These are phyloP conservation scores for Ophioninae sp. DNA, from an alignment of 2,888 invertebrate species.

Conservation along the genomic window DNA sequence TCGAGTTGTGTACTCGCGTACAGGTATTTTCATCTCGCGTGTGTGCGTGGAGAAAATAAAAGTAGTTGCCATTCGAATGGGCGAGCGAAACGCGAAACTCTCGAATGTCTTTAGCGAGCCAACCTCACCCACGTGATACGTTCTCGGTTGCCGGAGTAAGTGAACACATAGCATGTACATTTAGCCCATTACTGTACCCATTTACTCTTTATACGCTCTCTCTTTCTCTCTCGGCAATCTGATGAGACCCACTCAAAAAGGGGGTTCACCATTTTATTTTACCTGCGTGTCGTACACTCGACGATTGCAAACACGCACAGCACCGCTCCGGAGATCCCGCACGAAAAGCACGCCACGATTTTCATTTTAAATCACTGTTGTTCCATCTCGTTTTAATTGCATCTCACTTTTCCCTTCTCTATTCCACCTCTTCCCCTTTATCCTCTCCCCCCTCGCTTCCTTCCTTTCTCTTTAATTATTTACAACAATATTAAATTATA, in stretches of 20 bases:
- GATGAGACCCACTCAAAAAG: conserved; percentile 53
- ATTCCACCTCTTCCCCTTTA: too few species aligned
- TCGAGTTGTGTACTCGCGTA: background rate
- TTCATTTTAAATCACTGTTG: conserved; percentile 13
- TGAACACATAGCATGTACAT: conserved; percentile 15
- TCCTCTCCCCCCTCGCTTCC: too few species aligned
- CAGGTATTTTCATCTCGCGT: background rate
- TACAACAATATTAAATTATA: too few species aligned
- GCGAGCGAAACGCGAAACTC: conserved; percentile 23
- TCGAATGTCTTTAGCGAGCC: conserved; percentile 31
- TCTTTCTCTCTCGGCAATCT: conserved; percentile 12
- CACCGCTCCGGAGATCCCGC: background rate
- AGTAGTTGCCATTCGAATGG: conserved; percentile 37
- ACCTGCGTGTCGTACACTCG: conserved; percentile 21
- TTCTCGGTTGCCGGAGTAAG: background rate
- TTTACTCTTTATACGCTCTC: conserved; percentile 38
- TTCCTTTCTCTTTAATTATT: too few species aligned
- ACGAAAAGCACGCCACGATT: background rate
- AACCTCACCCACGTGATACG: conserved; percentile 38
- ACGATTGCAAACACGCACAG: conserved; percentile 15
- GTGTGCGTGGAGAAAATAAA: conserved; percentile 24
- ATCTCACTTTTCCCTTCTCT: background rate
- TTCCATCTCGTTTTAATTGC: background rate
- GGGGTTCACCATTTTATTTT: conserved; percentile 29
- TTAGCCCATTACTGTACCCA: conserved; percentile 31